Evolutionary conservation across 1,140 invertebrate genomes (phyloP), one percentile per base, ranked within the genome.

Genomic region (Drosophila parvula): DNA sequence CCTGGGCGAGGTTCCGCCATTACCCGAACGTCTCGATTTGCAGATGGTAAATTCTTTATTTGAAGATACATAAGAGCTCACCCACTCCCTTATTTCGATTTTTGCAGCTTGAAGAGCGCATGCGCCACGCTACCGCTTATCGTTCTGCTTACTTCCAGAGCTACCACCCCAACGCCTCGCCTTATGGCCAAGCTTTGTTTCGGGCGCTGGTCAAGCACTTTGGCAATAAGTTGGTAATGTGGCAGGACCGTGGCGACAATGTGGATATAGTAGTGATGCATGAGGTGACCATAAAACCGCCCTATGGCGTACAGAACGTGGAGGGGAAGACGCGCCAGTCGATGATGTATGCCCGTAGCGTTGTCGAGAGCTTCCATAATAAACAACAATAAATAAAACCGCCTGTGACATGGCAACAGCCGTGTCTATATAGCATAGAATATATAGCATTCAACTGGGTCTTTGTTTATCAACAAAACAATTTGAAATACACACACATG

Each of bases 381-480:
- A 50, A 48, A 48, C 68, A 77, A 60, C 6, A 74, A 41, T 18
- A 41, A 59, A 51, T n/a, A n/a, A 43, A 9, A 10, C 63, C 10
- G 43, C n/a, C 18, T 7, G 36, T 64, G 36, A 45, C 62, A 53
- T 64, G 34, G 71, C 67, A 78, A 78, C 60, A 71, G 34, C 32
- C 16, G 38, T 40, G 22, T 40, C 41, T 28, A 45, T 36, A 51
- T 7, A 5, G 28, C 47, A 30, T 30, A 50, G 28, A 50, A 14
- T 51, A 51, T 28, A 79, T 40, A 65, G 47, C 34, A 41, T 22
- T 28, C 62, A 58, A 57, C 50, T 51, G 32, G 48, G 48, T 45
- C 40, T 75, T 85, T 86, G 82, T 81, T 85, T 85, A 79, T 85
- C 74, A 86, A 58, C 55, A 71, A 78, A 58, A 58, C 64, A 58